phyloP scores from a whole-genome alignment of 2,113 vertebrate species.

The Zosterops lateralis region DNA sequence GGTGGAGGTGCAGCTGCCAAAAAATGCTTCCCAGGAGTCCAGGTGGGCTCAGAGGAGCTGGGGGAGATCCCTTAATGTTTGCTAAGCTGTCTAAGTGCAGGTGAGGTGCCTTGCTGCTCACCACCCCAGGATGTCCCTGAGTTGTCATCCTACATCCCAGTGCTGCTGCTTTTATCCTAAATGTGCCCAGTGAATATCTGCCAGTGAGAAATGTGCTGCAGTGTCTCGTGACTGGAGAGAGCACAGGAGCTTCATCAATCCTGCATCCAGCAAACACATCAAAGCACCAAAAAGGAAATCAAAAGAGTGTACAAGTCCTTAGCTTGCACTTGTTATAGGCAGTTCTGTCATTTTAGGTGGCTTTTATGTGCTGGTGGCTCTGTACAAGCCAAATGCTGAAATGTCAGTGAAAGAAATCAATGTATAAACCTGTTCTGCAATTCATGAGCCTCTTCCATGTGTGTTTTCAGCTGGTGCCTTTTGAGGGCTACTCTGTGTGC shows the following conservation, averaged over 20 bases:
- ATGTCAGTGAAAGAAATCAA: not conserved
- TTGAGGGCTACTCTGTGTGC: not conserved
- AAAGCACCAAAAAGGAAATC: not conserved
- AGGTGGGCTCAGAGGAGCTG: not conserved
- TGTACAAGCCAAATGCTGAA: not conserved
- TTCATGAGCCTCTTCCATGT: not conserved
- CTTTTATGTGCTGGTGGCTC: not conserved
- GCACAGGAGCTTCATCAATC: not conserved
- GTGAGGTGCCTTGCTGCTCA: not conserved
- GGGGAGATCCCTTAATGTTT: not conserved
- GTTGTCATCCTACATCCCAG: not conserved
- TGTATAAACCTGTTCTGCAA: constrained; percentile 21
- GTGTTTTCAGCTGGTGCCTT: constrained; percentile 37
- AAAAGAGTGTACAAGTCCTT: not conserved
- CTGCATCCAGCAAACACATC: not conserved
- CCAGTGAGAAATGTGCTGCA: not conserved
- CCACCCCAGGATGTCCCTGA: not conserved
- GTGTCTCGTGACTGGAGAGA: not conserved
- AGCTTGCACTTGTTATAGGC: not conserved
- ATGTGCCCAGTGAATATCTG: not conserved
- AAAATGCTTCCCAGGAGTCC: not conserved
- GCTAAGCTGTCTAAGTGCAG: not conserved
- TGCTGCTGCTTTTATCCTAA: not conserved
- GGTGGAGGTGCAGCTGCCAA: not conserved
- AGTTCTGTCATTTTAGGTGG: not conserved